Conservation (phyloP, 2,797 vertebrate species). For the Pelobates cultripes region DNA sequence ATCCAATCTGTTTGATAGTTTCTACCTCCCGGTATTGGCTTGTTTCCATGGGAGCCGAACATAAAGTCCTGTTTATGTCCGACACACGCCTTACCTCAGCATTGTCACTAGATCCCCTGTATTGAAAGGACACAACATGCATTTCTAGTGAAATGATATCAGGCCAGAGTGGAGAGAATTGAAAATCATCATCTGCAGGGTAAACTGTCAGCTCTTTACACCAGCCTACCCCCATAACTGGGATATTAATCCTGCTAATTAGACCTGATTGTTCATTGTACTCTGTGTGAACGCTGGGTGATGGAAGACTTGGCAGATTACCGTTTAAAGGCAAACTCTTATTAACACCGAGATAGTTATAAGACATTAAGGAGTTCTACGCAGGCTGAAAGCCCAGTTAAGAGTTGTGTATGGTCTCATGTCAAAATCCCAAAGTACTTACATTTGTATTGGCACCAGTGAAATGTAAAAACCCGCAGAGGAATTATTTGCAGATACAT, state of each 20-base stretch:
- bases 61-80: conserved; percentile 29
- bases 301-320: background rate
- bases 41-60: conserved; percentile 17
- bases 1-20: background rate
- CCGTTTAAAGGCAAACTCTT: no score
- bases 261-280: conserved; percentile 2
- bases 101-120: background rate
- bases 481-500: no score
- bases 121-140: conserved; percentile 1
- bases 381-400: no score
- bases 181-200: background rate
- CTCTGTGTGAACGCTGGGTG: background rate
- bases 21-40: background rate
- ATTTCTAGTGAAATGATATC: conserved; percentile 19
- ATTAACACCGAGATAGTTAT: no score
- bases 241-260: conserved; percentile 30
- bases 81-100: background rate
- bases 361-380: no score
- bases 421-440: no score
- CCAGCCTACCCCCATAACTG: background rate
- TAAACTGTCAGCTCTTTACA: background rate
- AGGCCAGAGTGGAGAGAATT: background rate
- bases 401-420: no score
- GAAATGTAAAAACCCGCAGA: no score
- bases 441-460: no score